These are phyloP conservation scores for Amyelois transitella DNA, from an alignment of 1,140 invertebrate genomes.

Conservation along the genomic window DNA sequence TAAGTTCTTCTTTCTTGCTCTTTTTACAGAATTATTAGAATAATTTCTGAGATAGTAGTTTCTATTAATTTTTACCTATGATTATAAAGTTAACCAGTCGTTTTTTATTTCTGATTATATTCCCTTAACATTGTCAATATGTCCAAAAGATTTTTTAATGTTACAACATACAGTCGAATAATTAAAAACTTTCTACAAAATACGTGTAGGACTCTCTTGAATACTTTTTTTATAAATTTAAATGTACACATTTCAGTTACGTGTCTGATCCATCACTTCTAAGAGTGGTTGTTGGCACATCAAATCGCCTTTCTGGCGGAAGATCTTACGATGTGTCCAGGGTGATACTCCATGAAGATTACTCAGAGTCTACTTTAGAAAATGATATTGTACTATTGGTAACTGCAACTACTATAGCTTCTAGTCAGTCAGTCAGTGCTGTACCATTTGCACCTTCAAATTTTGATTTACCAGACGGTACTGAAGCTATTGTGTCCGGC, in stretches of 20 bases:
- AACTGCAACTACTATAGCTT: slow-evolving; percentile 31
- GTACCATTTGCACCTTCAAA: slow-evolving; percentile 29
- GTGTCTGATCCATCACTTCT: slow-evolving; percentile 24
- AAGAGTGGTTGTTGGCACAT: slow-evolving; percentile 45
- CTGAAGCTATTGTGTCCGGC: slow-evolving; percentile 54
- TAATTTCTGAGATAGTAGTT: too few relatives aligned
- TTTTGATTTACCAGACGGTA: slow-evolving; percentile 27
- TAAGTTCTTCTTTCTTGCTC: too few relatives aligned
- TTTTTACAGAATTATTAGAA: too few relatives aligned
- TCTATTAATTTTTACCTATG: too few relatives aligned
- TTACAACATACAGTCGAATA: too few relatives aligned
- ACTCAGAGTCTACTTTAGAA: slow-evolving; percentile 33
- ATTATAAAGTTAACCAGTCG: too few relatives aligned
- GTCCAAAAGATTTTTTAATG: too few relatives aligned
- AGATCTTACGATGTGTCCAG: slow-evolving; percentile 35
- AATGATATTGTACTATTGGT: slow-evolving; percentile 53
- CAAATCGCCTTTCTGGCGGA: slow-evolving; percentile 38
- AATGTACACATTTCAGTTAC: slow-evolving; percentile 32
- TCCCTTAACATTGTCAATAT: too few relatives aligned
- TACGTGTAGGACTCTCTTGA: too few relatives aligned
- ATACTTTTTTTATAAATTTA: neutral
- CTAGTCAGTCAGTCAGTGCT: slow-evolving; percentile 28
- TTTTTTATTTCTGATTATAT: too few relatives aligned
- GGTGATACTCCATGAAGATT: slow-evolving; percentile 37
- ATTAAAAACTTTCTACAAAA: too few relatives aligned